Base-by-base conservation (phyloP, 2,888 invertebrate species). In the Hydriomena furcata region DNA sequence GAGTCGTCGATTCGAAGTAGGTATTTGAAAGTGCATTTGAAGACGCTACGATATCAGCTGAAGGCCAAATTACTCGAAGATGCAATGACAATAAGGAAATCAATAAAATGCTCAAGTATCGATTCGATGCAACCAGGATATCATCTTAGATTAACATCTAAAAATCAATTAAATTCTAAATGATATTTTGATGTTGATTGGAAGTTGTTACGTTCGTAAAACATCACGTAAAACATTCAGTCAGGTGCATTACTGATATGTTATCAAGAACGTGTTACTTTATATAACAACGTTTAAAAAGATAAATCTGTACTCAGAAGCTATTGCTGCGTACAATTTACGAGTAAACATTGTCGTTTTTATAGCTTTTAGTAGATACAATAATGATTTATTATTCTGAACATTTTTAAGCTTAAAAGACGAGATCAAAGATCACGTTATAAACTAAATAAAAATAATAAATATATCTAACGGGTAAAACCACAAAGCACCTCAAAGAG, bases 401-500 rank as follows among this genome's bases (percentile, higher is more conserved):
- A n/a, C n/a, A n/a, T 17, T 17, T 17, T 17, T 17, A 17, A 3
- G 17, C 2, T 27, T 27, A 4, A 27, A 5, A 27, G 8, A n/a
- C n/a, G n/a, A n/a, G n/a, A n/a, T 27, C 27, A 32, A 27, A 27
- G 6, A n/a, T 36, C 24, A 27, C 27, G 27, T 20, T n/a, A 27
- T 10, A 34, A 20, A 17, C 17, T 3, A 17, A 10, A n/a, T 6
- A 35, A n/a, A 21, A 43, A 35, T 44, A 32, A 54, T 41, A 52
- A 50, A 37, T 38, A 36, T 27, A 32, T 49, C 47, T 55, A 55
- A 54, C 51, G 44, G 50, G 42, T 25, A 57, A 38, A 24, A 35
- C 50, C 52, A 36, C 40, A 58, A 47, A 52, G 17, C n/a, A n/a
- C 40, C 38, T 42, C 42, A 46, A 56, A 40, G 35, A 57, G 27